These are phyloP conservation scores for Actinostola sp. DNA, from an alignment of 92 coral and sea anemone species.

Conservation along the genomic window DNA sequence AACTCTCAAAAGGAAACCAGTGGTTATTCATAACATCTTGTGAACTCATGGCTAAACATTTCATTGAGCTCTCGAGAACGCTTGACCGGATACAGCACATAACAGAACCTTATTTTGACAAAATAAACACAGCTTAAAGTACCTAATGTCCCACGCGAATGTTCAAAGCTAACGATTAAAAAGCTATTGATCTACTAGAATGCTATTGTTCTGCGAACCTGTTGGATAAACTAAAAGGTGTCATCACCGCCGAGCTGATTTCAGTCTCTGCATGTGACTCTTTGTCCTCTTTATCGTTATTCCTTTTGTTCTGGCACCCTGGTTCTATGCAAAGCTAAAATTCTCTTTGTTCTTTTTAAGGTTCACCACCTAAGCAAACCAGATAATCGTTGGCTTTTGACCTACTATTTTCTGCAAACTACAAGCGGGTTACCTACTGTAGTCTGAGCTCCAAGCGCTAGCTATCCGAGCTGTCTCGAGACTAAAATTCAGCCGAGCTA, in stretches of 20 bases:
- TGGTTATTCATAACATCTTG: constrained; percentile 9
- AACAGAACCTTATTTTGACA: background rate
- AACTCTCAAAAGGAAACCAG: constrained; percentile 13
- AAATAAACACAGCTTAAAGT: background rate
- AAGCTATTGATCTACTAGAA: background rate
- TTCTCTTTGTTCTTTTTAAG: background rate
- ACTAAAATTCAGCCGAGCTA: too few relatives aligned
- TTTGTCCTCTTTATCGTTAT: constrained; percentile 7
- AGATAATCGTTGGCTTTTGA: too few relatives aligned
- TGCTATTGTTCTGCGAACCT: background rate
- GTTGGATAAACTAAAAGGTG: constrained; percentile 11
- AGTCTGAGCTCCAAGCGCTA: too few relatives aligned
- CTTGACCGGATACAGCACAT: background rate
- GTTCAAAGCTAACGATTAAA: background rate
- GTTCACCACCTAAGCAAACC: background rate
- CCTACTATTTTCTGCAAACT: too few relatives aligned
- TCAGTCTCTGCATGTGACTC: constrained; percentile 5
- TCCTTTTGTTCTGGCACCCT: background rate
- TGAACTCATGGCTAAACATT: constrained; percentile 26
- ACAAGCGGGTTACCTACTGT: too few relatives aligned
- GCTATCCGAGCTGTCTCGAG: too few relatives aligned
- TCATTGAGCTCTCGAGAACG: background rate
- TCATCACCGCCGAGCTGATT: too few relatives aligned
- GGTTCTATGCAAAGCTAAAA: background rate
- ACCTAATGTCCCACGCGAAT: too few relatives aligned